Evolutionary conservation across 2,888 invertebrate genomes (phyloP).

Genomic region (Mesoligia furuncula): DNA sequence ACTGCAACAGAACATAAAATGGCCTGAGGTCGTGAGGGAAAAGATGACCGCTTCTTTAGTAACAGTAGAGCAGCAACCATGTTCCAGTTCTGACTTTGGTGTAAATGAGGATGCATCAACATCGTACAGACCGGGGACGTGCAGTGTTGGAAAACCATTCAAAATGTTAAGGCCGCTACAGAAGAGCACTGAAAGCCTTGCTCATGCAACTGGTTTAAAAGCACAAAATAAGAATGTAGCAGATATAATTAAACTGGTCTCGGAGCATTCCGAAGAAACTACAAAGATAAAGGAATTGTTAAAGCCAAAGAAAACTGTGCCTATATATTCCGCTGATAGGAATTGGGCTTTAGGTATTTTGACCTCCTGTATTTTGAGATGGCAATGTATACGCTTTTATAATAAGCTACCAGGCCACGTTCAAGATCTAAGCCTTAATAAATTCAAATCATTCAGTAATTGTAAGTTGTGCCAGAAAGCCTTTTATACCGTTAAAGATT

Average conservation of each 20-base stretch:
- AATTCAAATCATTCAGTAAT: no score
- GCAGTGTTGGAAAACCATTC: no score
- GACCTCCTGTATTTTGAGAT: not conserved
- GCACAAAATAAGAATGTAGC: not conserved
- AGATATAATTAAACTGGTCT: not conserved
- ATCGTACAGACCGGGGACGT: not conserved
- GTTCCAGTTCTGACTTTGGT: not conserved
- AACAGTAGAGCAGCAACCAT: not conserved
- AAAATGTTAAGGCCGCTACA: not conserved
- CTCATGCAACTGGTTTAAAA: not conserved
- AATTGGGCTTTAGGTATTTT: not conserved
- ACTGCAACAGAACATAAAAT: no score
- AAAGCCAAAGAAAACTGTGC: not conserved
- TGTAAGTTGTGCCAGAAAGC: no score
- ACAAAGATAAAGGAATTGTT: not conserved
- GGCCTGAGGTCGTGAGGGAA: no score
- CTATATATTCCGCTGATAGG: not conserved
- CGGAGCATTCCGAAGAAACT: not conserved
- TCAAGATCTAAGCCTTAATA: no score
- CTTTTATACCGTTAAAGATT: no score
- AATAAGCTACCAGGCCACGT: no score
- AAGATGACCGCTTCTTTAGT: no score
- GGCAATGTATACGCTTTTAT: no score
- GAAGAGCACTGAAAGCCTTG: constrained; percentile 1
- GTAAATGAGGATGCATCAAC: no score